Conservation (phyloP, 2,113 vertebrate genomes). For the Cisticola juncidis region DNA sequence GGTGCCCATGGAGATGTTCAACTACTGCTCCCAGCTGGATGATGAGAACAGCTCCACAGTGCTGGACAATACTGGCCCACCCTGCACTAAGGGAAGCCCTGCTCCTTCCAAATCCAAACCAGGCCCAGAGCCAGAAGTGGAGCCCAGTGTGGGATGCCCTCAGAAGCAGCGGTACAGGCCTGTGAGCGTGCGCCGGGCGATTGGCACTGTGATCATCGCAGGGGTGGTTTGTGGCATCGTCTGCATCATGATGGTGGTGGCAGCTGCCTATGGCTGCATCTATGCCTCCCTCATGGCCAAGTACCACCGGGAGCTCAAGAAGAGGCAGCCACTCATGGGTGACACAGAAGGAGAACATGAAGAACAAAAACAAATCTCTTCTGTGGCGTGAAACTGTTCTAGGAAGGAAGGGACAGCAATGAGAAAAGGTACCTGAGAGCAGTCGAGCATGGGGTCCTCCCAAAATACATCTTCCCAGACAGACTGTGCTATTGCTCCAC, state of each 20-base stretch:
- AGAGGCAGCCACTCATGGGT: conserved; percentile 95
- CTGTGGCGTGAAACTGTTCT: conserved; percentile 84
- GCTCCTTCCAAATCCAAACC: conserved; percentile 72
- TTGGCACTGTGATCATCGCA: conserved; percentile 95
- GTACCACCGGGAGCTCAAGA: conserved; percentile 97
- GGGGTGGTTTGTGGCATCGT: conserved; percentile 96
- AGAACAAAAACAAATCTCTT: conserved; percentile 97
- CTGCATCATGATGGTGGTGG: conserved; percentile 99
- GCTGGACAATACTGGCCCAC: conserved; percentile 77
- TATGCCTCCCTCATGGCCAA: conserved; percentile 98
- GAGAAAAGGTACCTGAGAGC: conserved; percentile 52
- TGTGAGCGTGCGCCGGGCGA: conserved; percentile 90
- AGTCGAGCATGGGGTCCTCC: conserved; percentile 57
- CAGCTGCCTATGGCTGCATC: conserved; percentile 95
- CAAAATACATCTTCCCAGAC: conserved; percentile 39
- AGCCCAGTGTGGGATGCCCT: conserved; percentile 75
- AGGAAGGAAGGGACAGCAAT: conserved; percentile 42
- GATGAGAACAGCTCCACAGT: conserved; percentile 84
- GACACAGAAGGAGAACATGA: conserved; percentile 90
- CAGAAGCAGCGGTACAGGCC: conserved; percentile 88
- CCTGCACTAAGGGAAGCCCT: conserved; percentile 82
- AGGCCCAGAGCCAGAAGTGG: conserved; percentile 68
- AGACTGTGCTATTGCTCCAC: conserved; percentile 61
- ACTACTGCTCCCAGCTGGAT: conserved; percentile 94
- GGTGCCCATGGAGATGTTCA: conserved; percentile 98